Evolutionary conservation across 2,113 vertebrate genomes (phyloP).

Genomic region (Scophthalmus maximus): DNA sequence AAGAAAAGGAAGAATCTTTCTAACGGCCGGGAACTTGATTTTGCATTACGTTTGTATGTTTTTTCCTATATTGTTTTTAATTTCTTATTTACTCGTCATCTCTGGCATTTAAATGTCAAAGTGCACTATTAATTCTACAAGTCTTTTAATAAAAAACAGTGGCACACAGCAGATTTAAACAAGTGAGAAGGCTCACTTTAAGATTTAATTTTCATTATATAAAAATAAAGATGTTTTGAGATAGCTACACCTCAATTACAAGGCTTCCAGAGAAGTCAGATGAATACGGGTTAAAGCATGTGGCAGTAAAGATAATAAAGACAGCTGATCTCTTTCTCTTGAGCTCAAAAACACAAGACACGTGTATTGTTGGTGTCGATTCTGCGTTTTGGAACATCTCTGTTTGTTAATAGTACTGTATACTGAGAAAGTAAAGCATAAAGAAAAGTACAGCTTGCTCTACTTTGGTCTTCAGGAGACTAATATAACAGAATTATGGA

Average conservation of each 20-base stretch:
- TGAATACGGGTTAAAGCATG: constrained; percentile 77
- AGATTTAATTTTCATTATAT: constrained; percentile 56
- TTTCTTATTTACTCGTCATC: constrained; percentile 58
- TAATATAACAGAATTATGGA: constrained; percentile 18
- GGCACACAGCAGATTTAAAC: constrained; percentile 38
- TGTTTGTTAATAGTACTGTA: constrained; percentile 55
- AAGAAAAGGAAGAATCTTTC: constrained; percentile 77
- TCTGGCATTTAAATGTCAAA: constrained; percentile 49
- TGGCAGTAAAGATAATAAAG: constrained; percentile 46
- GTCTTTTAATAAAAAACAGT: constrained; percentile 58
- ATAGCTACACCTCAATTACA: constrained; percentile 60
- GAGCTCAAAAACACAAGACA: constrained; percentile 39
- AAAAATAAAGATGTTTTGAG: constrained; percentile 38
- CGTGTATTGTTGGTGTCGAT: constrained; percentile 23
- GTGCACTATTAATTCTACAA: constrained; percentile 60
- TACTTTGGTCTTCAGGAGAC: constrained; percentile 55
- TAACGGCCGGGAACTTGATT: constrained; percentile 66
- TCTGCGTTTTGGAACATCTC: constrained; percentile 49
- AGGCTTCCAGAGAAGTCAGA: constrained; percentile 64
- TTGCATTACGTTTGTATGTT: constrained; percentile 77
- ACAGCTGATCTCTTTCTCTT: constrained; percentile 43
- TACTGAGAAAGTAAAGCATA: constrained; percentile 35
- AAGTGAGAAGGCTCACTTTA: constrained; percentile 27
- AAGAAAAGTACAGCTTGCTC: constrained; percentile 44
- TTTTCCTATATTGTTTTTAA: constrained; percentile 75